These are phyloP conservation scores for Montipora capitata DNA, from an alignment of 92 coral and sea anemone species.

Conservation along the genomic window DNA sequence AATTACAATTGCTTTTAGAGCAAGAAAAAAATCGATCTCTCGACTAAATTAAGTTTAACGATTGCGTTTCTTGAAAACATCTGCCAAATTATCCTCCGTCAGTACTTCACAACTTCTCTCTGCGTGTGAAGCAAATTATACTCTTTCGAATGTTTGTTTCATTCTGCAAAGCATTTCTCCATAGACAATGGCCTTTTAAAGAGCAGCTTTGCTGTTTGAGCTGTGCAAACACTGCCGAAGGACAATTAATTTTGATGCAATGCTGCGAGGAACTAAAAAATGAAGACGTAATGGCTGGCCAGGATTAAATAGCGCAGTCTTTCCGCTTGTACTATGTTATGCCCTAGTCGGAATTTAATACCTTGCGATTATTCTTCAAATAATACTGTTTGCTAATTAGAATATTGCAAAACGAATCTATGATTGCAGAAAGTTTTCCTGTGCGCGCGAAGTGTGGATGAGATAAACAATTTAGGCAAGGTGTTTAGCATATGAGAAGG, in stretches of 20 bases:
- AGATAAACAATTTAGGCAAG: slow-evolving; percentile 2
- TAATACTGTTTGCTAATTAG: slow-evolving; percentile 15
- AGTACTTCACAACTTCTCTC: not conserved
- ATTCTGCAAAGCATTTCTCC: slow-evolving; percentile 35
- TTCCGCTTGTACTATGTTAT: not conserved
- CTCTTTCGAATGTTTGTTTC: slow-evolving; percentile 37
- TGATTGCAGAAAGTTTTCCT: slow-evolving; percentile 22
- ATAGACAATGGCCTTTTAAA: slow-evolving; percentile 58
- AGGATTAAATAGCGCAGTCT: slow-evolving; percentile 21
- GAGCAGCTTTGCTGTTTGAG: slow-evolving; percentile 41
- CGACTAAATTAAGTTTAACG: slow-evolving; percentile 24
- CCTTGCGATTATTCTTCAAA: slow-evolving; percentile 15
- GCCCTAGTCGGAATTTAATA: slow-evolving; percentile 8
- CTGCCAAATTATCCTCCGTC: slow-evolving; percentile 8
- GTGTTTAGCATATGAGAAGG: slow-evolving; percentile 49
- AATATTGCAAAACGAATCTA: slow-evolving; percentile 7
- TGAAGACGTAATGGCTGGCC: too few species aligned
- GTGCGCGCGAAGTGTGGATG: not conserved
- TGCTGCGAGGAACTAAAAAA: not conserved
- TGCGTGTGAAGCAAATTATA: not conserved
- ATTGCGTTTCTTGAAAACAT: slow-evolving; percentile 18
- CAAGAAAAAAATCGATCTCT: slow-evolving; percentile 22
- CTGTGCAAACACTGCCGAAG: slow-evolving; percentile 27
- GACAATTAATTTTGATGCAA: slow-evolving; percentile 11
- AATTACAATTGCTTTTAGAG: slow-evolving; percentile 75